Evolutionary conservation across 2,888 invertebrate species (phyloP), one percentile per base, ranked within the genome.

Genomic region (Eupithecia inturbata): DNA sequence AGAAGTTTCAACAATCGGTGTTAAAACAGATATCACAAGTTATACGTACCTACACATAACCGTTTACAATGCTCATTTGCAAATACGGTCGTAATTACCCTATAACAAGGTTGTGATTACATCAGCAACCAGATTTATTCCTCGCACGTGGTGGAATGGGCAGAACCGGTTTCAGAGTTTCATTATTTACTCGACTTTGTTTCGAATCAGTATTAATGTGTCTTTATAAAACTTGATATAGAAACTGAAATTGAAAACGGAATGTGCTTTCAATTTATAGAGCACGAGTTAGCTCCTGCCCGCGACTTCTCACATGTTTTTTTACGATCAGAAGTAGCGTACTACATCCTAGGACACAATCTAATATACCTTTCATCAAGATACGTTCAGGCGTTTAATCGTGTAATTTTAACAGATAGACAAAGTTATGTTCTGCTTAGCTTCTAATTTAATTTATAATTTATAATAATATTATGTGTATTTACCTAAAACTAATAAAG

Each of bases 61-160:
- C 57, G 26, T 57, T 26, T 57, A 39, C 70, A 70, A 70, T 45
- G 67, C 28, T 53, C n/a, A 71, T 74, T 72, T 73, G 68, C 60
- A 76, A 66, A 74, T 70, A 71, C 77, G 79, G 78, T 82, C 76
- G 63, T 75, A 77, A 77, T 77, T 75, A 64, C 74, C 68, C 76
- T 71, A 74, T 41, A 75, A 79, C 83, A 86, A 81, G 81, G 83
- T 82, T 75, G 79, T 78, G 75, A 82, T 83, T 82, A 75, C 79
- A 78, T 79, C 76, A 74, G 68, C 72, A 57, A 66, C 67, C 70
- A 72, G 68, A 26, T 68, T 72, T 72, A 57, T 57, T 57, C 26
- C 63, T 64, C 39, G 76, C 78, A 79, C 79, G 79, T 79, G 79
- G 75, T 45, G 33, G 31, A 73, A 73, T 67, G 14, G 26, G 53